phyloP scores from a whole-genome alignment of 2,113 vertebrate genomes.

The Artemisiospiza belli region DNA sequence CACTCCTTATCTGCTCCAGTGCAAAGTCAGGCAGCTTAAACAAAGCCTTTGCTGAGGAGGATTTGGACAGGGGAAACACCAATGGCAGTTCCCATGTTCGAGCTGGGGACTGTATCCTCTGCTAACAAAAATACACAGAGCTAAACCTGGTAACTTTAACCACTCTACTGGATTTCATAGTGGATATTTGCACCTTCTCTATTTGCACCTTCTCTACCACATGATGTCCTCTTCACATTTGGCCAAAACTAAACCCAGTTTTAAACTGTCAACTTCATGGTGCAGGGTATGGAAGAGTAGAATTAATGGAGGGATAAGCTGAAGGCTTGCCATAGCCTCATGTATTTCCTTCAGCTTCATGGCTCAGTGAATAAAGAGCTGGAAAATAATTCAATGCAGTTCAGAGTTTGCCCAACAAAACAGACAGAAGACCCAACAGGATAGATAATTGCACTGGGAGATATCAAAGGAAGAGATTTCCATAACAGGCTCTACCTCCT shows the following conservation, averaged over 20 bases:
- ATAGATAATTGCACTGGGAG: not conserved
- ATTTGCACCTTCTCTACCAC: not conserved
- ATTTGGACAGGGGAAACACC: not conserved
- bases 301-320: not conserved
- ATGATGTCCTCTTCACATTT: not conserved
- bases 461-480: not conserved
- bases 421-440: not conserved
- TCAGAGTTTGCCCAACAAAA: not conserved
- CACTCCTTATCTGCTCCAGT: not conserved
- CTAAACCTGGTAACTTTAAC: not conserved
- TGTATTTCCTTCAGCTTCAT: not conserved
- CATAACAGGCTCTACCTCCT: not conserved
- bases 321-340: not conserved
- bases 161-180: not conserved
- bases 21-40: not conserved
- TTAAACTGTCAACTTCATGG: not conserved
- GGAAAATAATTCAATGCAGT: not conserved
- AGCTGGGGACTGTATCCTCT: not conserved
- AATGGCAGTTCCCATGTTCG: not conserved
- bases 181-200: not conserved
- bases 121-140: not conserved
- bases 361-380: not conserved
- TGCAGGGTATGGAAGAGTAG: not conserved
- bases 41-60: not conserved
- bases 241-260: not conserved